Conservation (phyloP, 2,797 vertebrate species). For the Betta splendens region DNA sequence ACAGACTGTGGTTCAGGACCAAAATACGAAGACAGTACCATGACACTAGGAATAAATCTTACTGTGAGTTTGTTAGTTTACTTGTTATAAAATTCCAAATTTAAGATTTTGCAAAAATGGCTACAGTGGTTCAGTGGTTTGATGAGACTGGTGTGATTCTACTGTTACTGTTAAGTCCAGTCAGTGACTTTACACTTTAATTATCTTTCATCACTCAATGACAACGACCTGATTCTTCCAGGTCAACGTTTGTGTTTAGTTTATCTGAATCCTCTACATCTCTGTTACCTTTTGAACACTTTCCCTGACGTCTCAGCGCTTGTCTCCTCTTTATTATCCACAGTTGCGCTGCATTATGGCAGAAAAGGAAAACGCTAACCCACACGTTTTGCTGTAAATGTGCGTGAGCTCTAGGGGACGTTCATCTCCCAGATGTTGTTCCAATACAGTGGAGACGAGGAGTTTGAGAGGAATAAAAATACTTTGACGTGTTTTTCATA, state of each 20-base stretch:
- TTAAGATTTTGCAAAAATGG: not conserved
- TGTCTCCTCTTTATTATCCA: not conserved
- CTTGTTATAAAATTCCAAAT: no score
- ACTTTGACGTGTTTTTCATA: slow-evolving; percentile 5
- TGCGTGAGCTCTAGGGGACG: slow-evolving; percentile 26
- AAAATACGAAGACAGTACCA: slow-evolving; percentile 26
- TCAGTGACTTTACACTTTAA: not conserved
- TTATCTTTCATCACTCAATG: not conserved
- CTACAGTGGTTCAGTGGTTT: not conserved
- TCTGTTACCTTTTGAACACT: no score
- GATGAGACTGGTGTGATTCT: not conserved
- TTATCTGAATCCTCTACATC: no score
- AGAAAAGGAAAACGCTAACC: slow-evolving; percentile 4
- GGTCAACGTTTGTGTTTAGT: no score
- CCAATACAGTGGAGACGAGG: not conserved
- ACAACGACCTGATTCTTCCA: no score
- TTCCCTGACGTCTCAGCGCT: no score
- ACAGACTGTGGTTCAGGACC: slow-evolving; percentile 13
- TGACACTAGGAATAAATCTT: slow-evolving; percentile 16
- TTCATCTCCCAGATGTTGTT: slow-evolving; percentile 13
- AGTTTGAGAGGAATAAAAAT: slow-evolving; percentile 3
- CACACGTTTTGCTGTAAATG: slow-evolving; percentile 9
- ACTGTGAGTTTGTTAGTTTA: not conserved
- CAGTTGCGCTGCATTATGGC: not conserved
- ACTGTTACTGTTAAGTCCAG: not conserved